Percentiles rank a stretch among this genome's conserved stretches.
Evolutionary conservation across 2,888 invertebrate species (phyloP).

Genomic region (Prenolepis imparis): DNA sequence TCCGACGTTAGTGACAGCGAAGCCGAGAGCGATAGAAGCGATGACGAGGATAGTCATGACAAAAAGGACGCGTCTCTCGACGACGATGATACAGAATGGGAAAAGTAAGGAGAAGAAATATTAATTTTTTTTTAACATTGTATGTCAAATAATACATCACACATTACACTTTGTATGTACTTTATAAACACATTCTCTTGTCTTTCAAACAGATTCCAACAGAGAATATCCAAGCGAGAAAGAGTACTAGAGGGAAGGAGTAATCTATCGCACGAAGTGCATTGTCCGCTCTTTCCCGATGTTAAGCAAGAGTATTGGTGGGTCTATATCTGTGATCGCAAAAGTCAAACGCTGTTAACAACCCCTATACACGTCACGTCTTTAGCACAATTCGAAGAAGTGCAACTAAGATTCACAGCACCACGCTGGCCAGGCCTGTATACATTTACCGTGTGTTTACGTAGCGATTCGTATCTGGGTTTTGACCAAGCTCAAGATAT

Average conservation of each 20-base stretch:
- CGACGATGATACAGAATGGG: conserved; percentile 96
- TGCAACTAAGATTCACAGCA: conserved; percentile 97
- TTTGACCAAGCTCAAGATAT: conserved; percentile 98
- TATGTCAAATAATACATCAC: not conserved
- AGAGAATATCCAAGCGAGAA: conserved; percentile 94
- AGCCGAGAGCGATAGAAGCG: conserved; percentile 87
- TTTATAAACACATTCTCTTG: not conserved
- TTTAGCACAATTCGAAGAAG: conserved; percentile 95
- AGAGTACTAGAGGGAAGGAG: conserved; percentile 96
- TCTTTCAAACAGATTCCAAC: conserved; percentile 89
- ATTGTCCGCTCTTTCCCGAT: conserved; percentile 98
- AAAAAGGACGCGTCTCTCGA: conserved; percentile 88
- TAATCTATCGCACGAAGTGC: conserved; percentile 98
- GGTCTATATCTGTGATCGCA: conserved; percentile 99
- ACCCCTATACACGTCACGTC: conserved; percentile 98
- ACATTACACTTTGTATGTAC: not conserved
- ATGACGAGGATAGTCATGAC: conserved; percentile 87
- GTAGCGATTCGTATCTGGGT: conserved; percentile 97
- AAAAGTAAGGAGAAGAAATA: conserved; percentile 87
- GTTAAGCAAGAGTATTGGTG: conserved; percentile 99
- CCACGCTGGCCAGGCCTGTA: conserved; percentile 97
- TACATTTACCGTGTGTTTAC: conserved; percentile 96
- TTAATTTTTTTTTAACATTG: not conserved
- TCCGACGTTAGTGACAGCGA: conserved; percentile 85
- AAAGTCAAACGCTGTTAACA: conserved; percentile 95